Base-by-base conservation (phyloP, 2,888 invertebrate genomes). In the Cataglyphis livida region DNA sequence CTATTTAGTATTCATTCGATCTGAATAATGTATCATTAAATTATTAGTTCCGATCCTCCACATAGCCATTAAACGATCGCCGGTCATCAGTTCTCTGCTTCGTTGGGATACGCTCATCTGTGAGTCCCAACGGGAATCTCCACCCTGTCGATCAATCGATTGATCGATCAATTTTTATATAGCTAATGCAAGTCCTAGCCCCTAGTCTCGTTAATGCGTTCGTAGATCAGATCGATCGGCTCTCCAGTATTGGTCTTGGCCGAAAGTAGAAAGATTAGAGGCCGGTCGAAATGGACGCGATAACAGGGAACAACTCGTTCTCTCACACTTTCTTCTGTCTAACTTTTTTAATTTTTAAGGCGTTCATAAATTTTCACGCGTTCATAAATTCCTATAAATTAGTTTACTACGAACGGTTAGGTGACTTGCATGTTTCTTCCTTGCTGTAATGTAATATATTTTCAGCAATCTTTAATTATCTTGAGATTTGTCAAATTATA, bases 11-110 rank as follows among this genome's bases (percentile, higher is more conserved):
- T 92, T 92, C 91, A 91, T 90, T 91, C 90, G 90, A 91, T 91
- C 89, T 91, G 91, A 92, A 92, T 92, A 91, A 92, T 91, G 91
- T 88, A 89, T 88, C 89, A 90, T 91, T 90, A 92, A 92, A 93
- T 92, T 92, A 92, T 91, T 88, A 89, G 90, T 87, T 86, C 86
- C 70, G 88, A 82, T 87, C 87, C 84, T 84, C 85, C 85, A 87
- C 89, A 51, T 6, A 81, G 87, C 87, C 90, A 90, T 90, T 90
- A 91, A 92, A 92, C 91, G 91, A 89, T 89, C 85, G 82, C 84
- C 87, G 86, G 81, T 83, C 88, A 85, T 73, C 82, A 81, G 73
- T 38, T n/a, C 51, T 82, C 44, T 62, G 44, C 68, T 65, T 73
- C 25, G 64, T 64, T 65, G 79, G 44, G 75, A 48, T 44, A 66